Evolutionary conservation across 1,140 invertebrate genomes (phyloP).

Genomic region (Drosophila albomicans): DNA sequence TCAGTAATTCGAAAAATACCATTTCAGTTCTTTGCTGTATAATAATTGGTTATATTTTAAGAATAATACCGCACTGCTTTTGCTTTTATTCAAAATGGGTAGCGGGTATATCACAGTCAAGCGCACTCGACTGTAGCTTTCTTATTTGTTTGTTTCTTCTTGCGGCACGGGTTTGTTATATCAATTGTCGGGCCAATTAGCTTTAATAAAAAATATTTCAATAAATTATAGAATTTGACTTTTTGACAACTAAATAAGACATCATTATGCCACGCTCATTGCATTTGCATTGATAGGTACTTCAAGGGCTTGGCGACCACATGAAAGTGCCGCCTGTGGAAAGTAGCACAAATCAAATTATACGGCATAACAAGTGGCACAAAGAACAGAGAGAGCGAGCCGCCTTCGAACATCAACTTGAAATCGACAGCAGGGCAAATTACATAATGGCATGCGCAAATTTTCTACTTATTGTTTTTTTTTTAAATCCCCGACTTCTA

Average conservation of each 20-base stretch:
- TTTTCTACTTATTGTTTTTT: conserved; percentile 17
- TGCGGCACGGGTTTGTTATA: conserved; percentile 46
- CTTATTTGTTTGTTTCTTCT: not conserved
- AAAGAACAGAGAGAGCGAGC: conserved; percentile 25
- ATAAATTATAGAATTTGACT: conserved; percentile 62
- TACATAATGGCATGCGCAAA: conserved; percentile 78
- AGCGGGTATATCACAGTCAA: no score
- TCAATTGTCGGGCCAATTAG: conserved; percentile 69
- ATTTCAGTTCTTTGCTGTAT: no score
- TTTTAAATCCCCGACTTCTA: conserved; percentile 16
- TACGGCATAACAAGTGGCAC: conserved; percentile 23
- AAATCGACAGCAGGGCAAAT: conserved; percentile 58
- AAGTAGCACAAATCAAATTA: conserved; percentile 69
- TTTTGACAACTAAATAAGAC: conserved; percentile 25
- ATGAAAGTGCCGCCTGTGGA: conserved; percentile 62
- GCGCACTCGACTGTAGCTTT: no score
- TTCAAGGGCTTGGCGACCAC: conserved; percentile 26
- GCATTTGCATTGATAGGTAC: conserved; percentile 71
- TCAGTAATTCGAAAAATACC: no score
- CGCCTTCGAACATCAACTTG: conserved; percentile 21
- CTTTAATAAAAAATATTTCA: conserved; percentile 77
- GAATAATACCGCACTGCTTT: no score
- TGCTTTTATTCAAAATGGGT: no score
- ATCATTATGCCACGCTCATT: conserved; percentile 37
- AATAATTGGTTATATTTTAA: no score